Evolutionary conservation across 2,113 vertebrate genomes (phyloP), one percentile per base, ranked within the genome.

Genomic region (Quiscalus mexicanus): DNA sequence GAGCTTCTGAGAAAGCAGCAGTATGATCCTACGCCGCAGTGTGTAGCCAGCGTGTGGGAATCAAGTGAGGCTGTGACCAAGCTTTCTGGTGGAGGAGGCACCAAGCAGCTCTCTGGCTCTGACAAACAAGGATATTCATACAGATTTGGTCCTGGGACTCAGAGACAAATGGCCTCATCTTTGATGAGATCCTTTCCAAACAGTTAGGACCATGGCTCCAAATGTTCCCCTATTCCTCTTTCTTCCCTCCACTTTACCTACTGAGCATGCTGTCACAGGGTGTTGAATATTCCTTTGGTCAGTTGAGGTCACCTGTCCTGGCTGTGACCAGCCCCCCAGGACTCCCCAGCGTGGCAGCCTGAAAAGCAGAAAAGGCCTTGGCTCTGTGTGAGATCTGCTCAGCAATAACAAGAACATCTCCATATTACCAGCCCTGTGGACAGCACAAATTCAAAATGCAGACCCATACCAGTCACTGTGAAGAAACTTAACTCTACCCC

Each of bases 21-120:
- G 42, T 3, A 41, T n/a, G 52, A 69, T 30, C 37, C 49, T 50
- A 11, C 0, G 0, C 49, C 0, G 0, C 24, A 37, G 14, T 0
- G 14, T 7, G 19, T 60, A 64, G 33, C 47, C 52, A 24, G n/a
- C 1, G 11, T 19, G 45, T 45, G 71, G 77, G 47, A 87, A 70
- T 11, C 1, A 8, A 90, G 70, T 28, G 67, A 92, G 60, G 35
- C 69, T 78, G 35, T 19, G 37, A 63, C 23, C 35, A 42, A 86
- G 55, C 25, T 59, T 55, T 50, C 28, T 68, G 39, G 21, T 47
- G 53, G 75, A 71, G 31, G 49, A 80, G 35, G 58, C 73, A 89
- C 28, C 28, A 27, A 31, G 53, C 19, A 64, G 7, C 27, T 44
- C 9, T 21, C 23, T 55, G 45, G 17, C 27, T 90, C 31, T 82